phyloP scores from a whole-genome alignment of 2,888 invertebrate species.

The Napeogenes inachia region DNA sequence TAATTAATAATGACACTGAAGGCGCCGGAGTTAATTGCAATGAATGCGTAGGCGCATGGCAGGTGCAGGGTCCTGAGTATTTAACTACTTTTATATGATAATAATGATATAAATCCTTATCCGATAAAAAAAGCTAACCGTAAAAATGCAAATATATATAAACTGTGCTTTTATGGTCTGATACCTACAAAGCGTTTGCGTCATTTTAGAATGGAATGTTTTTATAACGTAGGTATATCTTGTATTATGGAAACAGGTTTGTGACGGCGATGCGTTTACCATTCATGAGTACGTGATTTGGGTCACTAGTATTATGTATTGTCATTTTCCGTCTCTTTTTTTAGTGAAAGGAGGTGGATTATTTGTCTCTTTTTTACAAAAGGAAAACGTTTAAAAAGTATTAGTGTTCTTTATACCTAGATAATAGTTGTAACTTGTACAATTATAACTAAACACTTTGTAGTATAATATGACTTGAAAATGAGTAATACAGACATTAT shows the following conservation, averaged over 20 bases:
- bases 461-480: too few species aligned
- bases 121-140: too few species aligned
- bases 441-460: too few species aligned
- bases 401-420: neutral
- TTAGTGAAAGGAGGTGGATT: too few species aligned
- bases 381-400: neutral
- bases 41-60: constrained; percentile 23
- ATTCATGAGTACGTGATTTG: constrained; percentile 30
- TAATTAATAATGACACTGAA: constrained; percentile 19
- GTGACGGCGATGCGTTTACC: constrained; percentile 26
- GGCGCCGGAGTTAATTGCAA: constrained; percentile 26
- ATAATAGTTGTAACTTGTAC: too few species aligned
- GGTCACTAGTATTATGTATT: constrained; percentile 26
- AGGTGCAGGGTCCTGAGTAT: constrained; percentile 15
- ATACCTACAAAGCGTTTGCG: neutral
- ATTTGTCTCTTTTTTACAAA: too few species aligned
- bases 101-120: too few species aligned
- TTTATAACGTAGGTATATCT: constrained; percentile 3
- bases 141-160: too few species aligned
- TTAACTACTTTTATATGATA: too few species aligned
- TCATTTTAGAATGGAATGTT: constrained; percentile 10
- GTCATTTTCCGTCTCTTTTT: neutral
- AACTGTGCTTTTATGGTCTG: too few species aligned
- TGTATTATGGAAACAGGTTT: constrained; percentile 21
- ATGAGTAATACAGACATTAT: too few species aligned